These are phyloP conservation scores for Decapterus maruadsi DNA, from an alignment of 2,797 vertebrate species.

Conservation along the genomic window DNA sequence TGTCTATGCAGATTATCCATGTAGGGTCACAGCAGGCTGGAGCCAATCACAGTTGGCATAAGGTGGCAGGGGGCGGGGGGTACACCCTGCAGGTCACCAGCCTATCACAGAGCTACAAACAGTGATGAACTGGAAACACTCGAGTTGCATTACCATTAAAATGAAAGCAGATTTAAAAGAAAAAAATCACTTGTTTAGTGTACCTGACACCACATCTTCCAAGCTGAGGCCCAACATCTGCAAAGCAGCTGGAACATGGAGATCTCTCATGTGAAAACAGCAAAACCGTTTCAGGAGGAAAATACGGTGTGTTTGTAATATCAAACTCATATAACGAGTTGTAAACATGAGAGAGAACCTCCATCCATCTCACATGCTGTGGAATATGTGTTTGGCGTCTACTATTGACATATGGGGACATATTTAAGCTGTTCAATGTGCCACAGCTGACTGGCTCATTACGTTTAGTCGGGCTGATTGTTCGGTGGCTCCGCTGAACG, in stretches of 20 bases:
- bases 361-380: background rate
- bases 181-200: background rate
- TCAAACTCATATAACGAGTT: background rate
- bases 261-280: background rate
- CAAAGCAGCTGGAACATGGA: background rate
- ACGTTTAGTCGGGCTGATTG: background rate
- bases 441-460: conserved; percentile 3
- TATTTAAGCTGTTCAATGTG: background rate
- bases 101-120: too few relatives aligned
- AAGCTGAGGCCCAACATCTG: background rate
- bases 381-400: background rate
- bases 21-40: too few relatives aligned
- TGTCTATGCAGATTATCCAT: too few relatives aligned
- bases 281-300: background rate
- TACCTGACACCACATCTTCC: background rate
- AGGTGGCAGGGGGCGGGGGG: too few relatives aligned
- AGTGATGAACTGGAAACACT: too few relatives aligned
- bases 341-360: background rate
- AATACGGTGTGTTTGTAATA: background rate
- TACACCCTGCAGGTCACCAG: too few relatives aligned
- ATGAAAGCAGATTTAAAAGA: too few relatives aligned
- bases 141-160: too few relatives aligned
- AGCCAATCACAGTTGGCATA: too few relatives aligned
- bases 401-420: background rate
- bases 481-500: background rate